Conservation (phyloP, 1,140 invertebrate species). For the Drosophila lini region DNA sequence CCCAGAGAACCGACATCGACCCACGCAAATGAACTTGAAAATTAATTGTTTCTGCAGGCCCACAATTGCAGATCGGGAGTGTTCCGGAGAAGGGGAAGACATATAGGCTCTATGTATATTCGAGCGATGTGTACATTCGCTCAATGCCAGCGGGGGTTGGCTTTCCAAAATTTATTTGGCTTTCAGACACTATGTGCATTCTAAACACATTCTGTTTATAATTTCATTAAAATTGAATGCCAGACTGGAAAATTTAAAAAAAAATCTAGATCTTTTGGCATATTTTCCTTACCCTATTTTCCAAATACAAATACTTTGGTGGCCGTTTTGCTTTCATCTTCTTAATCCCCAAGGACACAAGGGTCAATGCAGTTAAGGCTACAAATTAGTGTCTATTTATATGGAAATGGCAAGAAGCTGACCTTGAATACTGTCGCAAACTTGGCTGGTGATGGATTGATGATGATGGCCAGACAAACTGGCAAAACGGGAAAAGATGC, state of each 20-base stretch:
- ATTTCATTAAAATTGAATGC: constrained; percentile 61
- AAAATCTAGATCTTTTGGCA: neutral
- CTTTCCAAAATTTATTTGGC: constrained; percentile 65
- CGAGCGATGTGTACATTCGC: constrained; percentile 20
- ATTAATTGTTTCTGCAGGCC: constrained; percentile 61
- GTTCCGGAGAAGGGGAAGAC: constrained; percentile 6
- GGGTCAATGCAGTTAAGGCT: constrained; percentile 24
- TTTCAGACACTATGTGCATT: constrained; percentile 41
- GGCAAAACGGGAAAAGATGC: constrained; percentile 21
- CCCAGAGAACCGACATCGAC: constrained; percentile 27
- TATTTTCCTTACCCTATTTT: constrained; percentile 5
- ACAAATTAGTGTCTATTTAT: constrained; percentile 13
- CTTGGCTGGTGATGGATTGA: constrained; percentile 33
- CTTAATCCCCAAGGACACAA: constrained; percentile 30
- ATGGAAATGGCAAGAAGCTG: constrained; percentile 34
- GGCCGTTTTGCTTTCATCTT: constrained; percentile 19
- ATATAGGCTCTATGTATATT: constrained; percentile 21
- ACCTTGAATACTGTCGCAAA: constrained; percentile 39
- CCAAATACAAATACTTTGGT: constrained; percentile 4
- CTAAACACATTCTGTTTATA: constrained; percentile 60
- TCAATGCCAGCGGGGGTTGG: constrained; percentile 59
- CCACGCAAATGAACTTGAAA: constrained; percentile 79
- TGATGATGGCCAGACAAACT: constrained; percentile 40
- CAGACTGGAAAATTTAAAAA: constrained; percentile 33
- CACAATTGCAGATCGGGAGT: constrained; percentile 58